phyloP scores from a whole-genome alignment of 2,113 vertebrate species.

The Limanda limanda region DNA sequence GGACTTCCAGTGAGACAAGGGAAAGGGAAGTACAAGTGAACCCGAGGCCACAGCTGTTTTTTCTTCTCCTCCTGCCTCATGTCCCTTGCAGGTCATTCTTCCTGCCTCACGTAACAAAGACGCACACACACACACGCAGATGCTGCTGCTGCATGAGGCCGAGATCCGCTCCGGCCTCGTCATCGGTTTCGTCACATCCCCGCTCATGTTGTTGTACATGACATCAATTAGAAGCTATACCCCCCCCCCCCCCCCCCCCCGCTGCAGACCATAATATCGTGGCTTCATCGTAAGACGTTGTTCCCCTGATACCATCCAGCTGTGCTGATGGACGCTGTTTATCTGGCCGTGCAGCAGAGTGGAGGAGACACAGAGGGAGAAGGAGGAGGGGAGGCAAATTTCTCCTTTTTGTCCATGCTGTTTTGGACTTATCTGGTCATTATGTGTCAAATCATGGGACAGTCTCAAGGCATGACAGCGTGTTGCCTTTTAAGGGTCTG shows the following conservation, averaged over 20 bases:
- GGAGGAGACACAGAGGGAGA: background rate
- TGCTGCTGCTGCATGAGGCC: background rate
- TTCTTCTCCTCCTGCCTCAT: conserved; percentile 34
- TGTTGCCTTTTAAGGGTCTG: conserved; percentile 45
- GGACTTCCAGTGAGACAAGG: conserved; percentile 58
- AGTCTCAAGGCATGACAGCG: conserved; percentile 17
- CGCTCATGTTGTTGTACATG: conserved; percentile 5
- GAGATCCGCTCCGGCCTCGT: conserved; percentile 19
- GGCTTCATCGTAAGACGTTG: conserved; percentile 11
- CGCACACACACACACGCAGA: background rate
- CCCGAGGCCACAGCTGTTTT: conserved; percentile 43
- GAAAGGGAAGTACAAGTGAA: conserved; percentile 44
- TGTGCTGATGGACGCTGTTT: conserved; percentile 25
- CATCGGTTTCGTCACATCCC: conserved; percentile 28
- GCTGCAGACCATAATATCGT: conserved; percentile 9
- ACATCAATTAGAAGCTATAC: conserved; percentile 40
- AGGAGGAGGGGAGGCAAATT: background rate
- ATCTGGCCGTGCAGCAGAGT: background rate
- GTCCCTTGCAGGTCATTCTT: conserved; percentile 63
- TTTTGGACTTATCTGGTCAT: conserved; percentile 47
- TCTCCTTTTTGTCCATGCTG: conserved; percentile 5
- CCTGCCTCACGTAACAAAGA: conserved; percentile 49
- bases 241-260: conserved; percentile 6
- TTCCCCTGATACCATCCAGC: conserved; percentile 54
- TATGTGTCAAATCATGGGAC: conserved; percentile 46